A percentile compares a stretch with the other conserved stretches of the same genome.
phyloP scores from a whole-genome alignment of 37 sponge, comb jelly and placozoan genomes.

The Crambe crambe region DNA sequence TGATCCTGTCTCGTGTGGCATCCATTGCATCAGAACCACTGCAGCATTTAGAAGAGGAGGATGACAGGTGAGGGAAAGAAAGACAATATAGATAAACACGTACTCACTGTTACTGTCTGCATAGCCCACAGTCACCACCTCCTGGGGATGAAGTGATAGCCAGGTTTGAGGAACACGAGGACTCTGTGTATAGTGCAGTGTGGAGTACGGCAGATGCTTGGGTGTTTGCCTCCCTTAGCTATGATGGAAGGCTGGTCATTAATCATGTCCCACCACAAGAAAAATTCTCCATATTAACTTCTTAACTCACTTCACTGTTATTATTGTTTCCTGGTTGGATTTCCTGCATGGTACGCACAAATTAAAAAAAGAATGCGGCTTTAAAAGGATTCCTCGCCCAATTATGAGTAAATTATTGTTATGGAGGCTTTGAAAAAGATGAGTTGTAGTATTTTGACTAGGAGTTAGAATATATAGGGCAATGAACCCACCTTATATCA shows the following conservation, averaged over 20 bases:
- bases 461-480: not conserved
- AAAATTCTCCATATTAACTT: slow-evolving; percentile 75
- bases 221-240: slow-evolving; percentile 97
- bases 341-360: not conserved
- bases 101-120: too few species aligned
- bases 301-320: slow-evolving; percentile 1
- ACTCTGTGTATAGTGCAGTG: slow-evolving; percentile 88
- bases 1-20: slow-evolving; percentile 74
- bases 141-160: slow-evolving; percentile 71
- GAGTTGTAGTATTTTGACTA: not conserved
- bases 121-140: too few species aligned
- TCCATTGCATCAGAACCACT: slow-evolving; percentile 90
- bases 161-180: slow-evolving; percentile 95
- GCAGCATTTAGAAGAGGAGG: slow-evolving; percentile 70
- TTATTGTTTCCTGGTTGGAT: not conserved
- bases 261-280: slow-evolving; percentile 87
- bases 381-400: not conserved
- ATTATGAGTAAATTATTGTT: not conserved
- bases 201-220: slow-evolving; percentile 96
- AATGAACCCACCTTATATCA: slow-evolving; percentile 24
- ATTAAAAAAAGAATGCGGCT: not conserved
- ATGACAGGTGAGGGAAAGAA: slow-evolving; percentile 35
- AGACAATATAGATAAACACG: not conserved
- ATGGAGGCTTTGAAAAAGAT: not conserved
- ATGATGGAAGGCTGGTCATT: slow-evolving; percentile 96